Conservation (phyloP, 1,140 invertebrate species). For the Nilaparvata lugens region DNA sequence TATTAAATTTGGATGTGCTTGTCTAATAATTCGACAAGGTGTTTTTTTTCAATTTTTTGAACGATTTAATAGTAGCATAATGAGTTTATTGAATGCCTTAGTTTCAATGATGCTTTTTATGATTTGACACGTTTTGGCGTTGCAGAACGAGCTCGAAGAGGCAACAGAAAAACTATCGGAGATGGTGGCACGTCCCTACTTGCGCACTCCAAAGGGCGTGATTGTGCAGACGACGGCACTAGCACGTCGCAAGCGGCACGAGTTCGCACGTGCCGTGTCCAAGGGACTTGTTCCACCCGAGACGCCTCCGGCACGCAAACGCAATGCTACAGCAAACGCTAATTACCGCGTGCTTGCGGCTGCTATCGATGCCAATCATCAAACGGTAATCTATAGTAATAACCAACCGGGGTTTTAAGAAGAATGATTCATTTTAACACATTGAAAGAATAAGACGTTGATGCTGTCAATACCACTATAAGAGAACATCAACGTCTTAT, state of each 20-base stretch:
- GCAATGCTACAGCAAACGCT: background rate
- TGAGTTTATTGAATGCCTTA: too few species aligned
- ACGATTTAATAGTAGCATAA: too few species aligned
- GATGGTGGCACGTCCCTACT: constrained; percentile 53
- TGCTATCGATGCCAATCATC: constrained; percentile 11
- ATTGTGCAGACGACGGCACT: constrained; percentile 51
- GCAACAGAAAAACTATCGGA: constrained; percentile 55
- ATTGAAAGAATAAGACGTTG: too few species aligned
- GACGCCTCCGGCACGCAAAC: constrained; percentile 30
- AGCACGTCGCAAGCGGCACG: constrained; percentile 49
- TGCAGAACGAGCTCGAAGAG: constrained; percentile 57
- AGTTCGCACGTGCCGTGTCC: constrained; percentile 53
- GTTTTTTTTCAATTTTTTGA: too few species aligned
- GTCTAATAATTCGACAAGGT: too few species aligned
- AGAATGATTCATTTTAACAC: too few species aligned
- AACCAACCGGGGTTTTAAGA: too few species aligned
- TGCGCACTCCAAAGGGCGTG: constrained; percentile 48
- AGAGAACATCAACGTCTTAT: too few species aligned
- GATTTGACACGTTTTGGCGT: constrained; percentile 15
- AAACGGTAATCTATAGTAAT: constrained; percentile 7
- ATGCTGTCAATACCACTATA: too few species aligned
- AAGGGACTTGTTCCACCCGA: constrained; percentile 58
- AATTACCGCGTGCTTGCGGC: constrained; percentile 12
- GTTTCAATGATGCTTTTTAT: too few species aligned
- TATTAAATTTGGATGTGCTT: too few species aligned